Evolutionary conservation across 2,888 invertebrate genomes (phyloP), one percentile per base, ranked within the genome.

Genomic region (Ochropacha duplaris): DNA sequence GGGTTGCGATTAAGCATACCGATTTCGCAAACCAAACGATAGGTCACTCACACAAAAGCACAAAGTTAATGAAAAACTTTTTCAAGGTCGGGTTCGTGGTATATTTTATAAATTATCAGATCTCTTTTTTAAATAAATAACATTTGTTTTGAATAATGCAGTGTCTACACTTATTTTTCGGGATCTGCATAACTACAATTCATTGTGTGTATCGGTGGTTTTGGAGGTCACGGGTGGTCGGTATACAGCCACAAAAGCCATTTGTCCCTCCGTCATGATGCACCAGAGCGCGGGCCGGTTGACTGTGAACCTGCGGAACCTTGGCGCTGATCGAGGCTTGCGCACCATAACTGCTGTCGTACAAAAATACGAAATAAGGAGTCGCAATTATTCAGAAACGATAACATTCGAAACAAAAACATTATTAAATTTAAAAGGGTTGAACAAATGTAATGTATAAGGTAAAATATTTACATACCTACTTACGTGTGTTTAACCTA

Each of bases 241-340:
- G 73, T 69, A 81, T 57, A 64, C 51, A 44, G 84, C 83, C 59
- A 76, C 56, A 54, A 79, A 62, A 55, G 66, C 65, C 60, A 76
- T 62, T 54, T 72, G 75, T 14, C 66, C 61, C 39, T 54, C 75
- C 60, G 70, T 65, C 56, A 77, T 44, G 60, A 87, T 65, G 73
- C 81, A 78, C 84, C 86, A 90, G 57, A 90, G 79, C 68, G 90
- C 86, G 56, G 85, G 84, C 57, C 88, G 84, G 69, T 84, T 72
- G 57, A 74, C 89, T 58, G 24, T 60, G 81, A 88, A 88, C 74
- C 57, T 64, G 39, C 57, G 64, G 65, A 65, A 57, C 54, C 28
- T 16, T 49, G 51, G 56, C 66, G 70, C 57, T 60, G 81, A 73
- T 22, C 89, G 86, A 55, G 78, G 74, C 67, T n/a, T 69, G 54